phyloP scores from a whole-genome alignment of 2,888 invertebrate genomes.

The Synanthedon formicaeformis region DNA sequence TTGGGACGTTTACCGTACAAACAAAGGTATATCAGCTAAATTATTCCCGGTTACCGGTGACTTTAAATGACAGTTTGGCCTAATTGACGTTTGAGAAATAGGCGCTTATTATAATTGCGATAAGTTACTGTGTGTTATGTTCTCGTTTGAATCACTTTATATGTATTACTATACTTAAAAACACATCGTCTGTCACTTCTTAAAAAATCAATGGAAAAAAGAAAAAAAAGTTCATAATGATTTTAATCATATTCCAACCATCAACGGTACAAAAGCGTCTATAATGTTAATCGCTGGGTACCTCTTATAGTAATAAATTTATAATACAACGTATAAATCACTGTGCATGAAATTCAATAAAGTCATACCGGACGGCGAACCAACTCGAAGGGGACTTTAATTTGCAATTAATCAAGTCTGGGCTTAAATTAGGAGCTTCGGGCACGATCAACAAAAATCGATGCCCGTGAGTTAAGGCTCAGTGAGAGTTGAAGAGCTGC shows the following conservation, averaged over 20 bases:
- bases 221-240: background rate
- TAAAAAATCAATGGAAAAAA: too few relatives aligned
- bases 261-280: constrained; percentile 15
- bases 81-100: too few relatives aligned
- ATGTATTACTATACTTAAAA: too few relatives aligned
- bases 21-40: too few relatives aligned
- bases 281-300: constrained; percentile 22
- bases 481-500: background rate
- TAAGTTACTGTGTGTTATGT: too few relatives aligned
- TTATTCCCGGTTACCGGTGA: too few relatives aligned
- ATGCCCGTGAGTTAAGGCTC: constrained; percentile 10
- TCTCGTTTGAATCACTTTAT: too few relatives aligned
- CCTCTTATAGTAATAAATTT: constrained; percentile 47
- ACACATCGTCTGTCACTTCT: too few relatives aligned
- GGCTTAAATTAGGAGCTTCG: constrained; percentile 56
- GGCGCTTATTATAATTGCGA: too few relatives aligned
- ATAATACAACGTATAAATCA: constrained; percentile 57
- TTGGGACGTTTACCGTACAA: too few relatives aligned
- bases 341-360: constrained; percentile 64
- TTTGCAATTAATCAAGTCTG: constrained; percentile 63
- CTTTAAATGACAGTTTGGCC: too few relatives aligned
- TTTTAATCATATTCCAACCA: background rate
- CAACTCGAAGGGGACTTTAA: constrained; percentile 59
- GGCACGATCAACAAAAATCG: constrained; percentile 45
- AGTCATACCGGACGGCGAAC: constrained; percentile 56